Conservation (phyloP, 1,140 invertebrate species). For the Amyelois transitella region DNA sequence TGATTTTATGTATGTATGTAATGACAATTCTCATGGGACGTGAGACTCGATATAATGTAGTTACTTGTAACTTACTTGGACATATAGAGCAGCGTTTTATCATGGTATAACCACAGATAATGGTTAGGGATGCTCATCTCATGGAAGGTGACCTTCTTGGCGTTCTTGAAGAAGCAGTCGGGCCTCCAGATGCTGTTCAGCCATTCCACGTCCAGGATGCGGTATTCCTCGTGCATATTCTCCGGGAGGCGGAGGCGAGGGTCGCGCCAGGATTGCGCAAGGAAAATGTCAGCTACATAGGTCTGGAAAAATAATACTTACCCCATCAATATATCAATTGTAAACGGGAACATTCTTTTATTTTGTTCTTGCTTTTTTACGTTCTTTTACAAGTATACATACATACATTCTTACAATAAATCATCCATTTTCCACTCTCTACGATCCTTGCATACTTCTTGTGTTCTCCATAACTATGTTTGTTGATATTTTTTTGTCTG, state of each 20-base stretch:
- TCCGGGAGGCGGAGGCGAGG: conserved; percentile 88
- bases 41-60: too few species aligned
- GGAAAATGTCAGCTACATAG: conserved; percentile 93
- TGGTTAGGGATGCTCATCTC: conserved; percentile 97
- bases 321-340: too few species aligned
- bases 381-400: too few species aligned
- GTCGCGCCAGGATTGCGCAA: conserved; percentile 94
- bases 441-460: too few species aligned
- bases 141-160: conserved; percentile 93
- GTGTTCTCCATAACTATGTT: too few species aligned
- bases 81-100: conserved; percentile 93
- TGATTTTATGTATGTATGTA: too few species aligned
- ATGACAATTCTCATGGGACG: too few species aligned
- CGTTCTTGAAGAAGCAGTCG: conserved; percentile 95
- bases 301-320: conserved; percentile 79
- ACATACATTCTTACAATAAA: too few species aligned
- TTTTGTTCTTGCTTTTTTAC: too few species aligned
- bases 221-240: conserved; percentile 94
- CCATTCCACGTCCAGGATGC: conserved; percentile 93
- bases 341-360: too few species aligned
- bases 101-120: conserved; percentile 93
- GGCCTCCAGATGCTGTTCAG: conserved; percentile 92
- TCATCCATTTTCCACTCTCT: too few species aligned
- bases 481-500: too few species aligned
- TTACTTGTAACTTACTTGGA: conserved; percentile 82